Evolutionary conservation across 2,113 vertebrate species (phyloP).

Genomic region (Rhinopomastus cyanomelas): DNA sequence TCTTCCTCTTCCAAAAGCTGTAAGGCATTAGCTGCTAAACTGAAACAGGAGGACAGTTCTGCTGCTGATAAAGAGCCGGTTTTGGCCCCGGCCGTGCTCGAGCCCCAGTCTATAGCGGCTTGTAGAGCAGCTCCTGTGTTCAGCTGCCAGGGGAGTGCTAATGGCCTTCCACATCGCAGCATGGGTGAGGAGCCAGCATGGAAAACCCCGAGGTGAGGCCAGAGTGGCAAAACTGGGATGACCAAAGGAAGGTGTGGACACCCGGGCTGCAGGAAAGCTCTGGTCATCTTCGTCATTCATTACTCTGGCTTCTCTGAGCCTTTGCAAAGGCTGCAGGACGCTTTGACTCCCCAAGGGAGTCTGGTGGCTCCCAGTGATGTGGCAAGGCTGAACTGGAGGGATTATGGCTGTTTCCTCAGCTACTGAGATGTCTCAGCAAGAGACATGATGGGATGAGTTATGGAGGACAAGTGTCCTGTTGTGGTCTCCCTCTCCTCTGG

Average conservation of each 20-base stretch:
- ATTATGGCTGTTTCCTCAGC: not conserved
- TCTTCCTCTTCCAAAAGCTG: constrained; percentile 62
- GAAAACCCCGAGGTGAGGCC: not conserved
- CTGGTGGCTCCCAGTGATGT: not conserved
- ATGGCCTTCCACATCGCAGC: not conserved
- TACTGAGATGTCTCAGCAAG: accelerated
- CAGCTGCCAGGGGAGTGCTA: not conserved
- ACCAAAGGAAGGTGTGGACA: not conserved
- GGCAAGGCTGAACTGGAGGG: not conserved
- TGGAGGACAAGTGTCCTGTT: not conserved
- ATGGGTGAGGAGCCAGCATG: accelerated
- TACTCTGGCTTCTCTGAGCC: not conserved
- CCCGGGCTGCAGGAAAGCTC: not conserved
- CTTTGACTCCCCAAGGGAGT: not conserved
- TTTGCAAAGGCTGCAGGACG: not conserved
- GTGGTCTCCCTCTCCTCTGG: not conserved
- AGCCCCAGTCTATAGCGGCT: not conserved
- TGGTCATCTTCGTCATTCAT: not conserved
- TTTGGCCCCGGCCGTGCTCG: not conserved
- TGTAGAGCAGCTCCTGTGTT: not conserved
- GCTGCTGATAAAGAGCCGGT: constrained; percentile 34
- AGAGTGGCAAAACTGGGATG: not conserved
- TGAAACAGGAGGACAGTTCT: constrained; percentile 52
- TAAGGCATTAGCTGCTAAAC: constrained; percentile 66
- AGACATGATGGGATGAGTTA: not conserved